Evolutionary conservation across 2,888 invertebrate species (phyloP).

Genomic region (Trisateles emortualis): DNA sequence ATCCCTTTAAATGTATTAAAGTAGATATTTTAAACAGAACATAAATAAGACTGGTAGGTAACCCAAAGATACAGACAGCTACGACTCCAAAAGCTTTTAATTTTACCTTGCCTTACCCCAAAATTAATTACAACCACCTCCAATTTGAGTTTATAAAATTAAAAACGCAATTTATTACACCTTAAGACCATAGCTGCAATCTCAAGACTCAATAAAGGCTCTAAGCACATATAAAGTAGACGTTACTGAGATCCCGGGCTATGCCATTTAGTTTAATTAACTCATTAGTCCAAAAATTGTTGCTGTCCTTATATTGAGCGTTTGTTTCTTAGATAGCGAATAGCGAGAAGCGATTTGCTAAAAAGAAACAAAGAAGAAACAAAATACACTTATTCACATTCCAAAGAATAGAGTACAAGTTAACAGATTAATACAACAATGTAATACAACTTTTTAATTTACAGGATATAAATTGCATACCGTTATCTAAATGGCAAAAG

Average conservation of each 20-base stretch:
- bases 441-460: too few relatives aligned
- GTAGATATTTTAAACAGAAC: too few relatives aligned
- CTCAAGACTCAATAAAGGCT: constrained; percentile 46
- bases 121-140: constrained; percentile 26
- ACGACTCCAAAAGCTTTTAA: not conserved
- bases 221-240: constrained; percentile 53
- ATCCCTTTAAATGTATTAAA: too few relatives aligned
- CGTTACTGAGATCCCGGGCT: constrained; percentile 46
- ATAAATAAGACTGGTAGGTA: not conserved
- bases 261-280: constrained; percentile 63
- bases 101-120: constrained; percentile 8
- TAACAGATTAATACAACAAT: too few relatives aligned
- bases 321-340: not conserved
- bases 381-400: too few relatives aligned
- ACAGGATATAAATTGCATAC: too few relatives aligned
- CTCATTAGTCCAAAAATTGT: constrained; percentile 64
- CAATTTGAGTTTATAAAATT: constrained; percentile 28
- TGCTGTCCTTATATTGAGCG: constrained; percentile 23
- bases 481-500: too few relatives aligned
- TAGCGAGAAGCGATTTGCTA: not conserved
- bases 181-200: constrained; percentile 39
- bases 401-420: too few relatives aligned
- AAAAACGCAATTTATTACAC: constrained; percentile 39
- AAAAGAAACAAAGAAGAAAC: not conserved
- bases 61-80: not conserved